Percentiles rank a stretch among this genome's conserved stretches.
Evolutionary conservation across 2,113 vertebrate species (phyloP).

Genomic region (Pleuronectes platessa): DNA sequence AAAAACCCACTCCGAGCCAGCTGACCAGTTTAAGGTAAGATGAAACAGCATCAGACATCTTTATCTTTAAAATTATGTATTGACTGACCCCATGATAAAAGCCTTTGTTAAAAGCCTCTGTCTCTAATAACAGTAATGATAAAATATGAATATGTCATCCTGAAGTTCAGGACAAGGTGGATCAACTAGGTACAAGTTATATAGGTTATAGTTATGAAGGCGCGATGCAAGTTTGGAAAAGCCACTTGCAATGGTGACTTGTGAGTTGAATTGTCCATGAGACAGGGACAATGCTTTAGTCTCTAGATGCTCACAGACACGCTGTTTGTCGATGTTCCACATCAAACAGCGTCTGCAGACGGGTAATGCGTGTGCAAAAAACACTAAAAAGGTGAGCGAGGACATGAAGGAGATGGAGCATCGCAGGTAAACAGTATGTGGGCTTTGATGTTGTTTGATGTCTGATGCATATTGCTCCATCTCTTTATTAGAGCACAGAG

Average conservation of each 20-base stretch:
- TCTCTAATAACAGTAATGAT: too few relatives aligned
- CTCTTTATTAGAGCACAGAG: constrained; percentile 57
- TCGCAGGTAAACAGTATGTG: constrained; percentile 49
- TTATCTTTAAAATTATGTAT: too few relatives aligned
- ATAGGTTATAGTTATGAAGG: too few relatives aligned
- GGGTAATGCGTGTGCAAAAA: constrained; percentile 54
- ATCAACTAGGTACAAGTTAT: too few relatives aligned
- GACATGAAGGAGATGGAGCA: constrained; percentile 44
- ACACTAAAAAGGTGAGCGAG: constrained; percentile 38
- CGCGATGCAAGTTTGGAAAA: constrained; percentile 18
- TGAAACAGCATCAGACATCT: too few relatives aligned
- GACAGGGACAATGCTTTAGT: constrained; percentile 21
- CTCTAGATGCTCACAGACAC: background rate
- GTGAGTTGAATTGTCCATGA: constrained; percentile 12
- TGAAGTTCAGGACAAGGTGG: too few relatives aligned
- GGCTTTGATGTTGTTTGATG: constrained; percentile 79
- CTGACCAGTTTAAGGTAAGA: too few relatives aligned
- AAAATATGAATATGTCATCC: too few relatives aligned
- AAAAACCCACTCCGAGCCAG: too few relatives aligned
- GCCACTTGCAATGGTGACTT: constrained; percentile 12
- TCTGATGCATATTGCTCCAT: constrained; percentile 58
- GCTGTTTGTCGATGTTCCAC: constrained; percentile 40
- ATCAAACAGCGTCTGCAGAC: constrained; percentile 70
- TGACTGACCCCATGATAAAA: too few relatives aligned
- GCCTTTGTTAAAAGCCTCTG: too few relatives aligned